phyloP scores from a whole-genome alignment of 2,888 invertebrate genomes.

The Tineola bisselliella region DNA sequence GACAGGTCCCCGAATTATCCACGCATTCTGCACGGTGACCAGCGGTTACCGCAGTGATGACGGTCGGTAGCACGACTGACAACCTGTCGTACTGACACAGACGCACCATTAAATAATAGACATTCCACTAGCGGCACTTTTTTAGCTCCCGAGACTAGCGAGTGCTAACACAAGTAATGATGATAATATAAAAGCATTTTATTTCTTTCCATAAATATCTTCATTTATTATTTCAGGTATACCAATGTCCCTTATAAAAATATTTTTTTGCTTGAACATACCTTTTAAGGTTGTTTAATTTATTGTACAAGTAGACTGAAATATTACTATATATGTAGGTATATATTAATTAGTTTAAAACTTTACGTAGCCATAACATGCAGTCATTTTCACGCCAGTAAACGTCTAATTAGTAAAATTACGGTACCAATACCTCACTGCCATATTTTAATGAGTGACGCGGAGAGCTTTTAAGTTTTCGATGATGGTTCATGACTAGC shows the following conservation, averaged over 20 bases:
- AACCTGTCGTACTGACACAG: neutral
- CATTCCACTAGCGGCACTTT: constrained; percentile 1
- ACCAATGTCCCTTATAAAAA: neutral
- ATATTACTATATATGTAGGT: too few species aligned
- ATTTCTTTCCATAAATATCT: neutral
- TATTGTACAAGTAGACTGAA: too few species aligned
- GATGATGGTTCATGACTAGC: neutral
- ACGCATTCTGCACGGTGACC: constrained; percentile 57
- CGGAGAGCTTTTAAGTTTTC: neutral
- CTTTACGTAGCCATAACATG: neutral
- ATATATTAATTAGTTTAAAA: neutral
- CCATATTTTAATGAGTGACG: neutral
- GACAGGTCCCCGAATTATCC: constrained; percentile 60
- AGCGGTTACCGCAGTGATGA: constrained; percentile 24
- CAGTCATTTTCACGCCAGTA: neutral
- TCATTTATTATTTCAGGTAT: too few species aligned
- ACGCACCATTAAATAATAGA: constrained; percentile 2
- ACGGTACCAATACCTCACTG: neutral
- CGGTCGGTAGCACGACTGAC: constrained; percentile 6
- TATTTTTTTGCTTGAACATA: neutral
- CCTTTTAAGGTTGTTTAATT: too few species aligned
- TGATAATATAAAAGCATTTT: neutral
- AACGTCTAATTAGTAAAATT: neutral
- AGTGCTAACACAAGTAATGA: constrained; percentile 5
- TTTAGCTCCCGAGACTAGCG: constrained; percentile 1